A percentile compares a stretch with the other conserved stretches of the same genome.
phyloP scores from a whole-genome alignment of 2,888 invertebrate species.

The Augiades crinisus region DNA sequence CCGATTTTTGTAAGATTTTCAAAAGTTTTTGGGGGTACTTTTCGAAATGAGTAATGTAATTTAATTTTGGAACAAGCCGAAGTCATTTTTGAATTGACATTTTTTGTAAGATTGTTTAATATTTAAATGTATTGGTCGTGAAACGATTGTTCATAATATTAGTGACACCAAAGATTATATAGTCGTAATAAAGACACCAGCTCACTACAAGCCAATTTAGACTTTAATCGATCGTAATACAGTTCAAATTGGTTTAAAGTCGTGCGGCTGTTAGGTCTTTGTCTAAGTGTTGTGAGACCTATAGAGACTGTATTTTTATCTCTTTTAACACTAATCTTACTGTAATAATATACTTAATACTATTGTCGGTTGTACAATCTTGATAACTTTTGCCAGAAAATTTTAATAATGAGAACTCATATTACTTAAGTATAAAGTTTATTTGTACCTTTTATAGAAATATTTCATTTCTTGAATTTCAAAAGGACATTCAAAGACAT shows the following conservation, averaged over 20 bases:
- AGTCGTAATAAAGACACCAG: slow-evolving; percentile 22
- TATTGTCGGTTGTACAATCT: too few relatives aligned
- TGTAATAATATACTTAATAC: too few relatives aligned
- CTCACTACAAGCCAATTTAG: slow-evolving; percentile 20
- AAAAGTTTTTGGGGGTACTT: slow-evolving; percentile 4
- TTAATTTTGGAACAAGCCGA: slow-evolving; percentile 1
- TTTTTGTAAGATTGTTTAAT: slow-evolving; percentile 18
- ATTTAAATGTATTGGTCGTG: slow-evolving; percentile 18
- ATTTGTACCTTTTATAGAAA: too few relatives aligned
- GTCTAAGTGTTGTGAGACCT: slow-evolving; percentile 31
- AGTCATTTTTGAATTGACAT: slow-evolving; percentile 14
- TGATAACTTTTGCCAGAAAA: too few relatives aligned
- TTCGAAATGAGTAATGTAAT: slow-evolving; percentile 4
- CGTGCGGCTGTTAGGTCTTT: slow-evolving; percentile 21
- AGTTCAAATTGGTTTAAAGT: slow-evolving; percentile 17
- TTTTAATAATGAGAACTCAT: too few relatives aligned
- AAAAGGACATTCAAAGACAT: too few relatives aligned
- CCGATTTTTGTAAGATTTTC: slow-evolving; percentile 24
- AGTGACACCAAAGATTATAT: slow-evolving; percentile 24
- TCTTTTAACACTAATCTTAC: slow-evolving; percentile 15
- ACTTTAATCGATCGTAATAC: not conserved
- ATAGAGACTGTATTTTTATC: slow-evolving; percentile 27
- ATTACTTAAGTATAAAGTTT: too few relatives aligned
- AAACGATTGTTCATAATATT: slow-evolving; percentile 14
- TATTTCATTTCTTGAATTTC: too few relatives aligned